Percentiles rank a stretch among this genome's conserved stretches.
Evolutionary conservation across 2,888 invertebrate species (phyloP).

Genomic region (Noctua fimbriata): DNA sequence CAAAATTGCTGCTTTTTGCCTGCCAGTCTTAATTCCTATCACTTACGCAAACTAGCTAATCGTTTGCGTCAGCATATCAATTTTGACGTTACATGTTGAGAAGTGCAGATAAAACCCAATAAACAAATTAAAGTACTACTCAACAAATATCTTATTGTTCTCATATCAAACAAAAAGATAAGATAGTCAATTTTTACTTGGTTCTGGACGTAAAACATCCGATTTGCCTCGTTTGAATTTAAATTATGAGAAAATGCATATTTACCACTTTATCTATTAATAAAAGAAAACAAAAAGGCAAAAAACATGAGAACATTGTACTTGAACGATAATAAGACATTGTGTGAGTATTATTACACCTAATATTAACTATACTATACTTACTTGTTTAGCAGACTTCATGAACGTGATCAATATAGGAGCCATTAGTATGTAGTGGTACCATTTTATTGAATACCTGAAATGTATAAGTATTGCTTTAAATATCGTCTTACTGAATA

Average conservation of each 20-base stretch:
- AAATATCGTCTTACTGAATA: background rate
- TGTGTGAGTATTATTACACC: background rate
- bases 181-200: background rate
- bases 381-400: constrained; percentile 93
- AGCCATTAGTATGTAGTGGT: constrained; percentile 92
- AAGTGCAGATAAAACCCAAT: background rate
- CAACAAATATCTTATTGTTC: constrained; percentile 1
- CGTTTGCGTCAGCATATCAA: background rate
- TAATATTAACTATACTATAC: constrained; percentile 52
- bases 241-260: constrained; percentile 4
- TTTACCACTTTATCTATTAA: background rate
- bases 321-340: background rate
- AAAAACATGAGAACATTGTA: background rate
- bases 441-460: constrained; percentile 91
- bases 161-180: background rate
- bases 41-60: background rate
- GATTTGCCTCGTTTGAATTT: background rate
- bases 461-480: constrained; percentile 56
- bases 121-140: background rate
- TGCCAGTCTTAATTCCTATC: background rate
- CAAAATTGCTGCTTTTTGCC: background rate
- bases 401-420: constrained; percentile 93
- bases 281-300: background rate
- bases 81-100: background rate
- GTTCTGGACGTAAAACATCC: background rate